Base-by-base conservation (phyloP, 2,113 vertebrate species). In the Cavia aperea region DNA sequence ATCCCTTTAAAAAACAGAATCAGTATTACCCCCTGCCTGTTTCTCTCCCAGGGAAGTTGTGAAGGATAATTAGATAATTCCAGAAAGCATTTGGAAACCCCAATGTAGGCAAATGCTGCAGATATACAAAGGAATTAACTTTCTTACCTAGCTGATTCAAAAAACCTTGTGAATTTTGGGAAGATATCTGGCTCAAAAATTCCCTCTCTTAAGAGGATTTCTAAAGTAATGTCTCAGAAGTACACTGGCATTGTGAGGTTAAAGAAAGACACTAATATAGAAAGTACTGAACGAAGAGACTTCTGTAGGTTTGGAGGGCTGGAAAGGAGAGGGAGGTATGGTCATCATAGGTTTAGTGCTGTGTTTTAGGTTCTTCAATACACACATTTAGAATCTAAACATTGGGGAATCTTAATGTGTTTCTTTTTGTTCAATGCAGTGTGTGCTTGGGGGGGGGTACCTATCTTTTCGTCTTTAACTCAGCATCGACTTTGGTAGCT, bases 191-290 rank as follows among this genome's bases (percentile, higher is more conserved):
- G 51, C 66, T 65, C 87, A n/a, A 51, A 65, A 87, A 73, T 92
- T 31, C 78, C 93, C 51, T 88, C 13, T 79, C 15, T 82, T 92
- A 96, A 89, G 78, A 85, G 83, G 93, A 94, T 96, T 93, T 89
- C 36, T 66, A 81, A 94, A 51, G 94, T 93, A 56, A 81, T 79
- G 63, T 96, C 92, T 96, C 66, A 70, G 87, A 95, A 95, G 89
- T 60, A 79, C 85, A 70, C 33, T 49, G 89, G 79, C 77, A 83
- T 92, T 93, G 66, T 70, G 93, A 95, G 83, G 93, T 91, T 58
- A 95, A 96, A 91, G 95, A 66, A 75, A 88, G 29, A 65, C 68
- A 36, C 94, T 87, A 79, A 94, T 85, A 78, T 19, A 73, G 62
- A 79, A 88, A 91, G 62, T 54, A 39, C 62, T 49, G 72, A 56